A percentile compares a stretch with the other conserved stretches of the same genome.
Evolutionary conservation across 2,797 vertebrate genomes (phyloP).

Genomic region (Spheniscus humboldti): DNA sequence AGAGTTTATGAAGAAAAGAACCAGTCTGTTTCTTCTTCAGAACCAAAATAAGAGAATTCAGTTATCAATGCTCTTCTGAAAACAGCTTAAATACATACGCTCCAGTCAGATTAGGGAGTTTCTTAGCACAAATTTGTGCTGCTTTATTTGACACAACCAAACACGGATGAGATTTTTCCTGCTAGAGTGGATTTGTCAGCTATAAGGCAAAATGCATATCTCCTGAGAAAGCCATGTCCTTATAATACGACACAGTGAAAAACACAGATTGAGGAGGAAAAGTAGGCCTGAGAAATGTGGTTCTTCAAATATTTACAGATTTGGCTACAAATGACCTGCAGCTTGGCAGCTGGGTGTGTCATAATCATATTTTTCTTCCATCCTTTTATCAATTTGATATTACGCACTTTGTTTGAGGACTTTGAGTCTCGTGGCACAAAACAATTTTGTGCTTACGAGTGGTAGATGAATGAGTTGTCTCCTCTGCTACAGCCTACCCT

Average conservation of each 20-base stretch:
- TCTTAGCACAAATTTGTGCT: background rate
- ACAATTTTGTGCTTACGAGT: background rate
- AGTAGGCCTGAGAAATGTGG: background rate
- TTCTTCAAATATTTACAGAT: background rate
- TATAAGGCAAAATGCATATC: background rate
- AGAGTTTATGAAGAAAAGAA: background rate
- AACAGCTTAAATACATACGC: background rate
- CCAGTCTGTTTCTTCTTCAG: background rate
- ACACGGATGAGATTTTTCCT: background rate
- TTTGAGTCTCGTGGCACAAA: background rate
- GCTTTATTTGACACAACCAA: background rate
- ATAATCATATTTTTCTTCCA: background rate
- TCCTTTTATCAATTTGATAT: background rate
- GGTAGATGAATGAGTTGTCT: background rate
- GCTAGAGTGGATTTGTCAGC: background rate
- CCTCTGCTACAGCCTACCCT: background rate
- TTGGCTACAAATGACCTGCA: background rate
- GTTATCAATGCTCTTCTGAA: background rate
- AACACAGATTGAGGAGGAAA: background rate
- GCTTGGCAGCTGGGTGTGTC: background rate
- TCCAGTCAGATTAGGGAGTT: background rate
- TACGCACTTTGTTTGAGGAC: background rate
- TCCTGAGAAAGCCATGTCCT: background rate
- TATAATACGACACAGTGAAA: fast-evolving
- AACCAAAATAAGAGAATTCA: background rate